Base-by-base conservation (phyloP, 2,113 vertebrate species). In the Ailurus styani region DNA sequence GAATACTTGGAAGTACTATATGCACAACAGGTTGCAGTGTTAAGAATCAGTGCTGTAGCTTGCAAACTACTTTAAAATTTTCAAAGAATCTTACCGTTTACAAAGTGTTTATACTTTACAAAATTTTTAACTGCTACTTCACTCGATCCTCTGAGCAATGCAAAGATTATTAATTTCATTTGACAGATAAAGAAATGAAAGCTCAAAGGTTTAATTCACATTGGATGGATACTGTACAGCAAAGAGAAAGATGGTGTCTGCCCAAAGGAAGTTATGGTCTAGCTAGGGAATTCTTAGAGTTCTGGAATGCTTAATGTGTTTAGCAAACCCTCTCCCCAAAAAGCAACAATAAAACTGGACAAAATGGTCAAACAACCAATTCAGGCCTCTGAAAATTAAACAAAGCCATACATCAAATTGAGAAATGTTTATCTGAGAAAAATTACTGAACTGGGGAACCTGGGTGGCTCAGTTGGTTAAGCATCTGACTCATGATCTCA, bases 161-260 rank as follows among this genome's bases (percentile, higher is more conserved):
- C 3, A 95, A 87, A 27, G 52, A 60, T 62, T 90, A 87, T 62
- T 81, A 70, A 88, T 91, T 84, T 94, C 45, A 91, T 79, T 73
- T 90, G 64, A 93, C 55, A 97, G 31, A 75, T 79, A 64, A 72
- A 89, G 31, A 85, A 93, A 90, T 75, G 73, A 91, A 87, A 97
- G 34, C 13, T 81, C 77, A 89, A 95, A 85, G 31, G 37, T 37
- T 93, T 97, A 87, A 31, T 82, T 23, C 60, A n/a, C 75, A 40
- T 95, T 42, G 23, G 73, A 93, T 87, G 37, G 21, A 60, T n/a
- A 77, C 12, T 81, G 21, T 54, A 55, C 27, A 73, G 40, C 60
- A 77, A 66, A 52, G 15, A 90, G 34, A 83, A 68, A 84, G 72
- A 55, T 0, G 55, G 82, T 52, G 25, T 93, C 47, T 95, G n/a